Base-by-base conservation (phyloP, 30 jellyfish, hydroid and myxozoan species). In the Pseudorhiza aurosa region DNA sequence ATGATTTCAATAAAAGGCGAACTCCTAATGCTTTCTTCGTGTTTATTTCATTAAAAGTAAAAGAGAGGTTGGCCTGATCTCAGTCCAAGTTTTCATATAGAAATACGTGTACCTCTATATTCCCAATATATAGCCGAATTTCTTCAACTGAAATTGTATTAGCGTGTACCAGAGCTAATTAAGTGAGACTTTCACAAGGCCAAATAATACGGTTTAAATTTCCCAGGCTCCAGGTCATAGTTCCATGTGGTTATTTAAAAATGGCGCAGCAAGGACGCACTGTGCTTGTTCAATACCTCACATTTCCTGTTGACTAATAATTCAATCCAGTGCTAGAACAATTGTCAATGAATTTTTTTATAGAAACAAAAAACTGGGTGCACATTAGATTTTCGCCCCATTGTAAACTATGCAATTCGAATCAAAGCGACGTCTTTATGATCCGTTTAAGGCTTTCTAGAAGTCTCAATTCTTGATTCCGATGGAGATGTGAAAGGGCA, bases 251-350 rank as follows among this genome's bases (percentile, higher is more conserved):
- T 53, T 53, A 15, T 15, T 18, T 8, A n/a, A 12, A 6, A 53
- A 53, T 12, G 67, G 67, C 83, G 5, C 59, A 44, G 83, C 56
- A 35, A 45, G 71, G 49, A 8, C 1, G 83, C 83, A 18, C 83
- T 70, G 83, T 70, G 18, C 68, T 12, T 7, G 49, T 70, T 45
- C 71, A 70, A 53, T 24, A n/a, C 58, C 49, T 45, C 83, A 47
- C 83, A 47, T 70, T 70, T 70, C 83, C 83, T 70, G 83, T 70
- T 47, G 58, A 44, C 58, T 29, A 30, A 50, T 33, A 70, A 47
- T 47, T 21, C 36, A 45, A 70, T 44, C 27, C 26, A 64, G 15
- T 64, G 15, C 35, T 12, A 11, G 35, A 25, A 64, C 14, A 53
- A 53, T 53, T 53, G 67, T 53, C 67, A 19, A 8, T 1, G 67